These are phyloP conservation scores for Fragum fragum DNA, from an alignment of 2,888 invertebrate genomes.

Conservation along the genomic window DNA sequence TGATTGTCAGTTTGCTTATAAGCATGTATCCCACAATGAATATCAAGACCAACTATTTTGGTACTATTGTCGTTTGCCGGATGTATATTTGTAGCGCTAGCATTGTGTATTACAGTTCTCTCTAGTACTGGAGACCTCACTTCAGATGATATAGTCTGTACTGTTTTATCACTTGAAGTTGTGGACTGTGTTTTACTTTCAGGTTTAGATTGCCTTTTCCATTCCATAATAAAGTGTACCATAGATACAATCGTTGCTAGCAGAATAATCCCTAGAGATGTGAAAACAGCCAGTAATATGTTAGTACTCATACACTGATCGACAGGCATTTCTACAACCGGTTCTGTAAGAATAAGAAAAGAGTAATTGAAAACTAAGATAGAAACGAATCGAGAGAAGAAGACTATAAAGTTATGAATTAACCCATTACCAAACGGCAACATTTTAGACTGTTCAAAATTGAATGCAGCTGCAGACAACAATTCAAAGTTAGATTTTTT, in stretches of 20 bases:
- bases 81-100: too few species aligned
- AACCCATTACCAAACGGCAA: too few species aligned
- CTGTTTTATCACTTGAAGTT: neutral
- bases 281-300: conserved; percentile 7
- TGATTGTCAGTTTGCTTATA: too few species aligned
- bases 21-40: too few species aligned
- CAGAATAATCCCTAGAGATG: conserved; percentile 15
- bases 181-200: neutral
- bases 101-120: neutral
- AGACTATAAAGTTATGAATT: too few species aligned
- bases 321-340: neutral
- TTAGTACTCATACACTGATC: neutral
- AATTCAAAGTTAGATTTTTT: too few species aligned
- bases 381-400: too few species aligned
- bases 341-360: conserved; percentile 21
- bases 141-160: neutral
- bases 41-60: too few species aligned
- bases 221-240: conserved; percentile 6
- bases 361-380: too few species aligned
- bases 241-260: neutral
- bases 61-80: too few species aligned
- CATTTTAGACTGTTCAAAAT: too few species aligned
- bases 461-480: too few species aligned
- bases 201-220: neutral
- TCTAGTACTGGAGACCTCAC: neutral